Conservation (phyloP, 2,888 invertebrate species). For the Apamea anceps region DNA sequence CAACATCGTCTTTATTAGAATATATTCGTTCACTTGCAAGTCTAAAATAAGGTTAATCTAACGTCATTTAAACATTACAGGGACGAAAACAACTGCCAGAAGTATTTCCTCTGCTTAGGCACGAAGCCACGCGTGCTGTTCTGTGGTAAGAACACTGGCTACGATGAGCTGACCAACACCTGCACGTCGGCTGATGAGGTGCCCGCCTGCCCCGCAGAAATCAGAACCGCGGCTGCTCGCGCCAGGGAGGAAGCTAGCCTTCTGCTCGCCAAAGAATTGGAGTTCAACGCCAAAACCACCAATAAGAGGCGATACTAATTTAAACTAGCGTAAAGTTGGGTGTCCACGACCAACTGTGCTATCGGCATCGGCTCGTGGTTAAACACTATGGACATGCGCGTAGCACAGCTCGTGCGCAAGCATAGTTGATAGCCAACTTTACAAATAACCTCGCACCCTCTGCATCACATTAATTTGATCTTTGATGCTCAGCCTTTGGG, state of each 20-base stretch:
- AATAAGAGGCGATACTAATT: slow-evolving; percentile 49
- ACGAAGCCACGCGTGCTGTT: slow-evolving; percentile 93
- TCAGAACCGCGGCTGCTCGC: slow-evolving; percentile 76
- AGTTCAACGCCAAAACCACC: slow-evolving; percentile 67
- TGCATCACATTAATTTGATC: slow-evolving; percentile 33
- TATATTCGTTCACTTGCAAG: background rate
- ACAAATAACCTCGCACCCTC: slow-evolving; percentile 20
- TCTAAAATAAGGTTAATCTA: background rate
- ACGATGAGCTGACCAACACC: slow-evolving; percentile 92
- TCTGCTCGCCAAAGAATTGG: slow-evolving; percentile 76
- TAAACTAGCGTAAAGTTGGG: slow-evolving; percentile 15
- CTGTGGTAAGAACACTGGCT: slow-evolving; percentile 94
- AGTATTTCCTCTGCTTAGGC: slow-evolving; percentile 94
- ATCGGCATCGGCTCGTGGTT: background rate
- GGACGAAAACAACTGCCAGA: slow-evolving; percentile 92
- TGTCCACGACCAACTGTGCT: background rate
- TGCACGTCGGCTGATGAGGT: slow-evolving; percentile 96
- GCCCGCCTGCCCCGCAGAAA: slow-evolving; percentile 91
- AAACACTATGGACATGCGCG: background rate
- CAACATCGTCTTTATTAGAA: background rate
- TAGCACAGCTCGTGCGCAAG: background rate
- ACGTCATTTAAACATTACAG: slow-evolving; percentile 75
- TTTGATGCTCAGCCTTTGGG: slow-evolving; percentile 45
- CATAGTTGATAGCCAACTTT: slow-evolving; percentile 3
- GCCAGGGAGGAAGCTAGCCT: slow-evolving; percentile 78